Base-by-base conservation (phyloP, 1,140 invertebrate genomes). In the Meteorus sp. region DNA sequence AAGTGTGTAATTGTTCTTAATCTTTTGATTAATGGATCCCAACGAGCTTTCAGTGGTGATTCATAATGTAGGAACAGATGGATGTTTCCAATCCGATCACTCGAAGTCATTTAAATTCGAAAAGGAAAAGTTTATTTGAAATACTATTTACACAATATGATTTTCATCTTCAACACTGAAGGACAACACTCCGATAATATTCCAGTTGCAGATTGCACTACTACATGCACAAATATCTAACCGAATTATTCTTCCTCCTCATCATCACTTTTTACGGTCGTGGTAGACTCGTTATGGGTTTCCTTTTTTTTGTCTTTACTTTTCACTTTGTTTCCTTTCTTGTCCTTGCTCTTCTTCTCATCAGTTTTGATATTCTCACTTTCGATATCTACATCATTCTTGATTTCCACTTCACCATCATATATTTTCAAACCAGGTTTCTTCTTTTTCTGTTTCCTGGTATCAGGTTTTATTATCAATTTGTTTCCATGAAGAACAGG, bases 401-500 rank as follows among this genome's bases (percentile, higher is more conserved):
- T 48, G 6, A 48, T 48, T 27, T 48, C 54, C 7, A 5, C 25
- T 6, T 56, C 59, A 9, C 59, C 59, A 44, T 61, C 59, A 22
- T 50, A 56, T 37, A 61, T 51, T 31, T 61, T 61, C 15, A 61
- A 44, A 5, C 37, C 22, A 7, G 44, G 23, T 39, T 17, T 57
- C 23, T 33, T 55, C 25, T 48, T 68, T 25, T 59, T 63, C 33
- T 57, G 60, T 11, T 23, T 51, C 56, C 65, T 62, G 1, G 41
- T 69, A 17, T 71, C 64, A 15, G 55, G 2, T n/a, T 66, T 62
- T 13, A 72, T 37, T 5, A 20, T 50, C 13, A 71, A 33, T 60
- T 23, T 48, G 13, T 65, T 43, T 9, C 61, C 68, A 6, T 41
- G 23, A 2, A 73, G 25, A 22, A 41, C n/a, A 35, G 70, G 71